Evolutionary conservation across 2,888 invertebrate genomes (phyloP), one percentile per base, ranked within the genome.

Genomic region (Raillietiella orientalis): DNA sequence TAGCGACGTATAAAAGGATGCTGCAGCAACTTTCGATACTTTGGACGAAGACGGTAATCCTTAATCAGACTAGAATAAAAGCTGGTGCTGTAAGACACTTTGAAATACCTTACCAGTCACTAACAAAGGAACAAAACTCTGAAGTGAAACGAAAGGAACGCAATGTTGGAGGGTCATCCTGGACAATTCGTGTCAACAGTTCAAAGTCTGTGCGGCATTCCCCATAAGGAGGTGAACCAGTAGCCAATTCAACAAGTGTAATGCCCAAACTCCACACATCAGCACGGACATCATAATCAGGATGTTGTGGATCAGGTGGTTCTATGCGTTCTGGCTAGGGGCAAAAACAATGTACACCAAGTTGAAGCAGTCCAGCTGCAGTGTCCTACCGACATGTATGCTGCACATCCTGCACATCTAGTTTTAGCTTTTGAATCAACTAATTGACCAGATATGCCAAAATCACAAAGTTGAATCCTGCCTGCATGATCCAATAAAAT

Each of bases 181-280:
- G 63, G 41, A 93, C 61, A 38, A 87, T 82, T 54, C 69, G 69
- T 27, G 77, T 66, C 36, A 87, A 60, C 28, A 90, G 82, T 56
- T 93, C 93, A 52, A 96, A 96, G 52, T 93, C 93, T 40, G 77
- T 84, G 51, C 71, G 70, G 48, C 90, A 90, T 50, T 82, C 74
- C 45, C 62, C 59, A 40, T 56, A 57, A 1, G 93, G 93, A 46
- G 87, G 90, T 35, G 69, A 66, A 27, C 87, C 93, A 9, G 84
- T 84, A 23, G 93, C 96, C 40, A 96, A 55, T 55, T 96, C 96
- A 26, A 96, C 77, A 30, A 82, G 55, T 28, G 79, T 79, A 40
- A 82, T 87, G 36, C 96, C 96, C 36, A 96, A 56, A 35, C 87
- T 87, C 96, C 96, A 96, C 26, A 99, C 93, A 52, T 99, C 96